phyloP scores from a whole-genome alignment of 2,888 invertebrate species.

The Conus canariensis region DNA sequence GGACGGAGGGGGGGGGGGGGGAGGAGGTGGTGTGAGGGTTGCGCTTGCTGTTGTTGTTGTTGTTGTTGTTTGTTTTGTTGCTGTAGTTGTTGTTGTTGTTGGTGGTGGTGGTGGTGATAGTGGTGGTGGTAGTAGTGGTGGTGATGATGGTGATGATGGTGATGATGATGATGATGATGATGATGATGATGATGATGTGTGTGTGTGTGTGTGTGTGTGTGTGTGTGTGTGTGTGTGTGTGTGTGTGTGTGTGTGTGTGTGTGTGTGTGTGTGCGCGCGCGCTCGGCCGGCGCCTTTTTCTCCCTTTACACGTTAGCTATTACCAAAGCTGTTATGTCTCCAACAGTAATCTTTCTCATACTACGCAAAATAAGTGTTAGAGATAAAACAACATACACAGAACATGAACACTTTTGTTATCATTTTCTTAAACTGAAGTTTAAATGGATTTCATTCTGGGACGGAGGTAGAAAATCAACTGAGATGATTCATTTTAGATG shows the following conservation, averaged over 20 bases:
- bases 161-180: background rate
- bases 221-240: background rate
- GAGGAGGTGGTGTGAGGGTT: background rate
- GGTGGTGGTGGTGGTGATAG: too few species aligned
- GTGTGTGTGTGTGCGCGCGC: conserved; percentile 7
- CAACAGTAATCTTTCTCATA: background rate
- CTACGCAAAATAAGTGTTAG: background rate
- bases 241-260: conserved; percentile 6
- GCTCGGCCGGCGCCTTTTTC: background rate
- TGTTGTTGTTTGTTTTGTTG: too few species aligned
- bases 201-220: background rate
- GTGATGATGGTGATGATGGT: background rate
- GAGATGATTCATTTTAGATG: background rate
- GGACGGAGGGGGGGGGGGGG: background rate
- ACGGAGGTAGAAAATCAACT: conserved; percentile 28
- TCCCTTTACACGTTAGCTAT: too few species aligned
- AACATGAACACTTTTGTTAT: background rate
- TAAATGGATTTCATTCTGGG: conserved; percentile 3
- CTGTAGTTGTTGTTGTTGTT: too few species aligned
- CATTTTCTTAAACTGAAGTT: background rate
- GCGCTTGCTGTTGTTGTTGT: too few species aligned
- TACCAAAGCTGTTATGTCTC: background rate
- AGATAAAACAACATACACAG: background rate
- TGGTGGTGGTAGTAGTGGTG: too few species aligned
- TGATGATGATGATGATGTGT: background rate